A percentile compares a stretch with the other conserved stretches of the same genome.
phyloP scores from a whole-genome alignment of 2,888 invertebrate genomes.

The Andrena chrysosceles region DNA sequence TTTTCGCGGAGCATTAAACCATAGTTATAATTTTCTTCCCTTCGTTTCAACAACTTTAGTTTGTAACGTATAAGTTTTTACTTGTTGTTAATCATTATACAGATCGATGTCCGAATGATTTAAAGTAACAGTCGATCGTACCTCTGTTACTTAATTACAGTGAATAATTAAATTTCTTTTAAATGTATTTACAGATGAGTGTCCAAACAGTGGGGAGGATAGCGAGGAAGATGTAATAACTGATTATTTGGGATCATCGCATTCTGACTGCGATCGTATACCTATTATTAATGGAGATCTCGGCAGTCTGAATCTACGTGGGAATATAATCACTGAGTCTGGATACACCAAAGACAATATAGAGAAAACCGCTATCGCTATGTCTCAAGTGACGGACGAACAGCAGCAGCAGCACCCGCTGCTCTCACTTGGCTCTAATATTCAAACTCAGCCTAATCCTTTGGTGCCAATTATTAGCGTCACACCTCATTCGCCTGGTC shows the following conservation, averaged over 20 bases:
- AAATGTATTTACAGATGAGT: slow-evolving; percentile 87
- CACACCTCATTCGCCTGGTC: slow-evolving; percentile 94
- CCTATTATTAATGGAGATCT: slow-evolving; percentile 76
- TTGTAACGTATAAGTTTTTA: not conserved
- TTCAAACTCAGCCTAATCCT: slow-evolving; percentile 81
- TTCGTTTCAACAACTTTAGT: not conserved
- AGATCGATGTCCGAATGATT: not conserved
- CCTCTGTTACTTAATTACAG: not conserved
- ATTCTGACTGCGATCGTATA: slow-evolving; percentile 79
- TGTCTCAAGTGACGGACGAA: slow-evolving; percentile 76
- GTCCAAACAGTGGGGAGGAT: slow-evolving; percentile 89
- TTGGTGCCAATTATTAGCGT: slow-evolving; percentile 94
- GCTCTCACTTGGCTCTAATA: slow-evolving; percentile 73
- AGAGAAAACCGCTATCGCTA: slow-evolving; percentile 74
- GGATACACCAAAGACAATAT: slow-evolving; percentile 81
- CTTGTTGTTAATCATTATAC: not conserved
- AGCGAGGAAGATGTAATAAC: slow-evolving; percentile 93
- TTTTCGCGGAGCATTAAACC: slow-evolving; percentile 3
- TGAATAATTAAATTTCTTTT: not conserved
- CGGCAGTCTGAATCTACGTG: slow-evolving; percentile 75
- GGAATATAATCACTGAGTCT: slow-evolving; percentile 71
- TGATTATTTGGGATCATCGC: slow-evolving; percentile 87
- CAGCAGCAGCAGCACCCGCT: slow-evolving; percentile 75
- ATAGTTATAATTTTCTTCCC: not conserved
- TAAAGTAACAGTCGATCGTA: not conserved